phyloP scores from a whole-genome alignment of 2,113 vertebrate species.

The Alligator mississippiensis region DNA sequence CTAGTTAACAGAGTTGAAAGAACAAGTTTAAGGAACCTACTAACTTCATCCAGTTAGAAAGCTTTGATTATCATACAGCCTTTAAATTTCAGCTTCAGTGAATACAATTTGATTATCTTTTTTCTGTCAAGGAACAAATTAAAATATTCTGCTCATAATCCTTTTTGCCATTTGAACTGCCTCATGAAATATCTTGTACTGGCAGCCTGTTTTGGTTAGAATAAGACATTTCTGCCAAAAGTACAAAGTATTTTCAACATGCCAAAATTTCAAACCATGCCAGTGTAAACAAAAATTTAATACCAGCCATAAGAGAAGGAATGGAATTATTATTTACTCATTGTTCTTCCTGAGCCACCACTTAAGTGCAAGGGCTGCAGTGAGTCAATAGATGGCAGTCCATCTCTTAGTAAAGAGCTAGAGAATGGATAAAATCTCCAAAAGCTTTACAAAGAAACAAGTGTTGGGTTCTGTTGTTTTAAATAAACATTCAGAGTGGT shows the following conservation, averaged over 20 bases:
- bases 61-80: slow-evolving; percentile 9
- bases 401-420: slow-evolving; percentile 75
- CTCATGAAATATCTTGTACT: background rate
- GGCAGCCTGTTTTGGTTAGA: background rate
- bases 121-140: slow-evolving; percentile 41
- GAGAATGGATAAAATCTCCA: slow-evolving; percentile 59
- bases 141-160: slow-evolving; percentile 34
- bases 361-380: slow-evolving; percentile 60
- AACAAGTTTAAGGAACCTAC: slow-evolving; percentile 35
- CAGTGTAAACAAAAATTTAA: slow-evolving; percentile 46
- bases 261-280: slow-evolving; percentile 44
- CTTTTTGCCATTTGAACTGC: background rate
- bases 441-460: slow-evolving; percentile 41
- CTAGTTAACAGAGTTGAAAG: slow-evolving; percentile 37
- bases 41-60: slow-evolving; percentile 32
- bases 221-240: slow-evolving; percentile 35
- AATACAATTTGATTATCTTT: slow-evolving; percentile 34
- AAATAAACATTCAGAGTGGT: slow-evolving; percentile 47
- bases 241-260: slow-evolving; percentile 31
- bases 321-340: slow-evolving; percentile 56
- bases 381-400: slow-evolving; percentile 86
- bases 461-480: slow-evolving; percentile 24
- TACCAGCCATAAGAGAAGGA: slow-evolving; percentile 15
- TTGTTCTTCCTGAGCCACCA: slow-evolving; percentile 29
- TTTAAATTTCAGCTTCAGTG: slow-evolving; percentile 30